These are phyloP conservation scores for Styela plicata DNA, from an alignment of 23 tunicate genomes.

Conservation along the genomic window DNA sequence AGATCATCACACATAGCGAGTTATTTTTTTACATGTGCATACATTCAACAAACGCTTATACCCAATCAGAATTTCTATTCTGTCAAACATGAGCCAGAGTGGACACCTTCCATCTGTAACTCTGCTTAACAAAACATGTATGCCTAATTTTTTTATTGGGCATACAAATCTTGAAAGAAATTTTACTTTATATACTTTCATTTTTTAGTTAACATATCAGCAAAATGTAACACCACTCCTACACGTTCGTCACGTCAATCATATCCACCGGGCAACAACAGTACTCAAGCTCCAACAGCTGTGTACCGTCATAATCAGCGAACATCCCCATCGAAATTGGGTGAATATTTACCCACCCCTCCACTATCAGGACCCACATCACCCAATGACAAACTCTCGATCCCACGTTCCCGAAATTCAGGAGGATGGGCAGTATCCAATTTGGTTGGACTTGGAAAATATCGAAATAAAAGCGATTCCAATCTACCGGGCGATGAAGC, in stretches of 20 bases:
- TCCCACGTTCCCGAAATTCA: neutral
- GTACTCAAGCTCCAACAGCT: neutral
- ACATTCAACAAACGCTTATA: no score
- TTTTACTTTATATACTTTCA: neutral
- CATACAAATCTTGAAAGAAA: no score
- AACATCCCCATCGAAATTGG: neutral
- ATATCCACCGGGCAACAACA: slow-evolving; percentile 23
- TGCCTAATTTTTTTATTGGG: no score
- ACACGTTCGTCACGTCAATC: slow-evolving; percentile 3
- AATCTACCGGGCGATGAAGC: neutral
- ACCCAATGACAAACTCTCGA: neutral
- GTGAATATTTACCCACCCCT: slow-evolving; percentile 4
- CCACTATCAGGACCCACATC: slow-evolving; percentile 20
- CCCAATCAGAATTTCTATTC: no score
- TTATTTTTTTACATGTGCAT: no score
- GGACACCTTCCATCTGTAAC: no score
- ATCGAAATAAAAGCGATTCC: neutral
- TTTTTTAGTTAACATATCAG: slow-evolving; percentile 26
- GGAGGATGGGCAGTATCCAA: slow-evolving; percentile 1
- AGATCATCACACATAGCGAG: no score
- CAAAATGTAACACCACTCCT: slow-evolving; percentile 26
- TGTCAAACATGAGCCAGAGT: no score
- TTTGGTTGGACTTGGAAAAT: slow-evolving; percentile 4
- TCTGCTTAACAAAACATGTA: no score
- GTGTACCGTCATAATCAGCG: neutral